Evolutionary conservation across 2,888 invertebrate species (phyloP).

Genomic region (Bembecia ichneumoniformis): DNA sequence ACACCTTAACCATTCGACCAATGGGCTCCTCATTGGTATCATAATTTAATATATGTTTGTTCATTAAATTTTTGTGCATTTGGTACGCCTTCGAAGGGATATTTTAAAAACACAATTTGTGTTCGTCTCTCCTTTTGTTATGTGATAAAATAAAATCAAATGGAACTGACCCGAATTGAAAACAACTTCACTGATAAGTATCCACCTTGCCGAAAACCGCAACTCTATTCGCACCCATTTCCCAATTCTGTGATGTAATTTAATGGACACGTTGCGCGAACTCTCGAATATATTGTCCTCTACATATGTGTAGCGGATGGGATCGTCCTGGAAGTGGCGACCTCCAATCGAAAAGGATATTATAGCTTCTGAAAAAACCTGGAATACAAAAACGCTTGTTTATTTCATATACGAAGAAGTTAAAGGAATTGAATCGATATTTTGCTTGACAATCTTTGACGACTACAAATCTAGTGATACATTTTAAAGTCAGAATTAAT

Average conservation of each 20-base stretch:
- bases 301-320: constrained; percentile 79
- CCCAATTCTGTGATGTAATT: constrained; percentile 85
- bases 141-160: neutral
- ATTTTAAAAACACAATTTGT: no score
- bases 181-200: constrained; percentile 90
- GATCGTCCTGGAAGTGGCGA: constrained; percentile 81
- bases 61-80: no score
- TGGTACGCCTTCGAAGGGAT: no score
- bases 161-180: constrained; percentile 81
- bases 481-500: no score
- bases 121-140: no score
- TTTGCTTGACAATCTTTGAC: no score
- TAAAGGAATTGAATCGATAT: no score
- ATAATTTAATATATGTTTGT: no score
- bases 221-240: constrained; percentile 84
- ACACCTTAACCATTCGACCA: no score
- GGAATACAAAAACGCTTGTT: constrained; percentile 12
- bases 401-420: no score
- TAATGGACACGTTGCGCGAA: constrained; percentile 85
- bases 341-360: constrained; percentile 88
- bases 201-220: constrained; percentile 86
- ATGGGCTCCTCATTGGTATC: no score
- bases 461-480: no score
- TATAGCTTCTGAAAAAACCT: constrained; percentile 86
- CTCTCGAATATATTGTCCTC: constrained; percentile 85